Percentiles rank a stretch among this genome's conserved stretches.
phyloP scores from a whole-genome alignment of 1,140 invertebrate genomes.

The Platorchestia sp. region DNA sequence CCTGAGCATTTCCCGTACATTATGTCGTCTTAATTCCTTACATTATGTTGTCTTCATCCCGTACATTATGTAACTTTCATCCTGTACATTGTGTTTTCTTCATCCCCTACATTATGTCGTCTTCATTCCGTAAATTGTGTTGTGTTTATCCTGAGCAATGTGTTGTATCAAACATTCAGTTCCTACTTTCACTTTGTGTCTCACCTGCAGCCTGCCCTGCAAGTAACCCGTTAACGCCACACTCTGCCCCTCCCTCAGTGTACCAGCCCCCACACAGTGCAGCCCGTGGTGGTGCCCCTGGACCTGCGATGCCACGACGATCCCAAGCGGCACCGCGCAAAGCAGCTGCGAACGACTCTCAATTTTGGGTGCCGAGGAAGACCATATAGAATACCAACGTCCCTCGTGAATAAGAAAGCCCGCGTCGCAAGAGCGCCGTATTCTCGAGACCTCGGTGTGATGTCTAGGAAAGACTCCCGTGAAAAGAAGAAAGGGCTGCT shows the following conservation, averaged over 20 bases:
- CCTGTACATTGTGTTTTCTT: background rate
- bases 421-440: background rate
- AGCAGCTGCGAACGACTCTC: background rate
- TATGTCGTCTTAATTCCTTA: background rate
- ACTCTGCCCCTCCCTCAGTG: background rate
- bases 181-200: background rate
- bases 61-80: too few relatives aligned
- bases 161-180: background rate
- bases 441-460: background rate
- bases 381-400: background rate
- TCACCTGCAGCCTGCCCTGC: background rate
- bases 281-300: slow-evolving; percentile 18
- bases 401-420: background rate
- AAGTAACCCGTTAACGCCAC: background rate
- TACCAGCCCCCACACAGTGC: background rate
- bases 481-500: background rate
- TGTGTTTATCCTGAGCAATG: background rate
- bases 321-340: background rate
- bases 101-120: background rate
- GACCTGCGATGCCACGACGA: background rate
- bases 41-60: too few relatives aligned
- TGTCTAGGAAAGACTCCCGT: background rate
- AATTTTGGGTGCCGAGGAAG: background rate
- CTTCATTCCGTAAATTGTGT: background rate
- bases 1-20: background rate